Percentiles rank a stretch among this genome's conserved stretches.
Conservation (phyloP, 2,888 invertebrate species). For the Gasteruption jaculator region DNA sequence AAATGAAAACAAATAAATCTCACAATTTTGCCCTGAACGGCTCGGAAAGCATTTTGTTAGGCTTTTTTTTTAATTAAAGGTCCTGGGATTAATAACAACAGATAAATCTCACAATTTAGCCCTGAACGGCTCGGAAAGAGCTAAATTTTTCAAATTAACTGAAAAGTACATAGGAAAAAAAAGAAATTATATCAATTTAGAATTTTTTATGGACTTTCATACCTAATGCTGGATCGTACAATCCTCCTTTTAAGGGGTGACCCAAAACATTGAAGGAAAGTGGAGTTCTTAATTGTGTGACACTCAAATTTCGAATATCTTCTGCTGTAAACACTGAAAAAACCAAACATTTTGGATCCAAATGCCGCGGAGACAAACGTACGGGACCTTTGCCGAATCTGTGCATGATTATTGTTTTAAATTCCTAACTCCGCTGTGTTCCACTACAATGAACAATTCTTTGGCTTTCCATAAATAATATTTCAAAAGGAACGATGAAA, state of each 20-base stretch:
- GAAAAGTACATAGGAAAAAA: slow-evolving; percentile 2
- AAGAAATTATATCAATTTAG: slow-evolving; percentile 4
- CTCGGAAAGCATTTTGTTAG: too few relatives aligned
- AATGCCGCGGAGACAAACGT: slow-evolving; percentile 33
- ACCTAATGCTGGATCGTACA: slow-evolving; percentile 86
- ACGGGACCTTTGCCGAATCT: slow-evolving; percentile 3
- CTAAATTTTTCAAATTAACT: slow-evolving; percentile 4
- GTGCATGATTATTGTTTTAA: too few relatives aligned
- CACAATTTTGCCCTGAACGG: too few relatives aligned
- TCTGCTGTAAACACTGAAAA: slow-evolving; percentile 74
- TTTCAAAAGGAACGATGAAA: too few relatives aligned
- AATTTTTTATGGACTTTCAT: too few relatives aligned
- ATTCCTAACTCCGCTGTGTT: too few relatives aligned
- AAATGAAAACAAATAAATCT: slow-evolving; percentile 1
- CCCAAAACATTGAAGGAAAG: slow-evolving; percentile 77
- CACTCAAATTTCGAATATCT: slow-evolving; percentile 76
- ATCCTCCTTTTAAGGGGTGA: slow-evolving; percentile 78
- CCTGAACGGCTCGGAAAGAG: slow-evolving; percentile 13
- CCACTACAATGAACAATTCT: too few relatives aligned
- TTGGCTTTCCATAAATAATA: too few relatives aligned
- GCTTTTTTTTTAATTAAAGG: slow-evolving; percentile 18
- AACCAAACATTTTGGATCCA: slow-evolving; percentile 46
- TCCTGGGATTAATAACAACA: slow-evolving; percentile 16
- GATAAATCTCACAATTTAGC: slow-evolving; percentile 2
- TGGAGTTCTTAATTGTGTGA: slow-evolving; percentile 74